Evolutionary conservation across 53 echinoderm and acorn worm species (phyloP).

Genomic region (Luidia sarsii): DNA sequence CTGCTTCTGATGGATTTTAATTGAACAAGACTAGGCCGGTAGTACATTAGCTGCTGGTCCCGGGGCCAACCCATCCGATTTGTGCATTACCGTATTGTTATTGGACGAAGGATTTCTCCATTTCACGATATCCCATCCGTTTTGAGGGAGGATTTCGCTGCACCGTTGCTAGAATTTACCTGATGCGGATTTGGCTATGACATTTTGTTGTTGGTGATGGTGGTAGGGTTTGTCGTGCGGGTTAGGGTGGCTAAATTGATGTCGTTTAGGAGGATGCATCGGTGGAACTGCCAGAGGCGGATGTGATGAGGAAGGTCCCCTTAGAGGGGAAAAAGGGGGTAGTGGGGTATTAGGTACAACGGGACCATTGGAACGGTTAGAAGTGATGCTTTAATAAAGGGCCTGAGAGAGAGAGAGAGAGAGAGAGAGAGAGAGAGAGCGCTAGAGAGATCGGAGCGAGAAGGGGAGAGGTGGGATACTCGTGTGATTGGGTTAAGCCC

Average conservation of each 20-base stretch:
- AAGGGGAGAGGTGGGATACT: not conserved
- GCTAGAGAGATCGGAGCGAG: not conserved
- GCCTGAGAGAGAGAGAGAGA: not conserved
- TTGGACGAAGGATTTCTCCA: no score
- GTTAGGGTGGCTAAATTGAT: constrained; percentile 41
- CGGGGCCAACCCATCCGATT: constrained; percentile 39
- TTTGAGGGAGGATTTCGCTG: no score
- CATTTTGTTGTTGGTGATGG: no score
- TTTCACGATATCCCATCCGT: no score
- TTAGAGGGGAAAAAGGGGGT: constrained; percentile 11
- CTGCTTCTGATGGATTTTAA: no score
- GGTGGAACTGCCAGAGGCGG: no score
- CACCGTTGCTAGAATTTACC: no score
- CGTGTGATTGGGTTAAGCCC: constrained; percentile 1
- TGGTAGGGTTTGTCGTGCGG: no score
- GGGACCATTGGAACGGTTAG: no score
- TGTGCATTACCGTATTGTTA: constrained; percentile 23
- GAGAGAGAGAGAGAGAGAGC: not conserved
- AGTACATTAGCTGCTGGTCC: constrained; percentile 45
- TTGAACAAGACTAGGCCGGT: constrained; percentile 46
- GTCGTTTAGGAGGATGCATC: no score
- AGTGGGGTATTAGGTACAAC: not conserved
- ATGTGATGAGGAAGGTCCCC: not conserved
- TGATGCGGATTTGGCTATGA: no score
- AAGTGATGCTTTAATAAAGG: no score